These are phyloP conservation scores for Labrus mixtus DNA, from an alignment of 2,113 vertebrate genomes.

Conservation along the genomic window DNA sequence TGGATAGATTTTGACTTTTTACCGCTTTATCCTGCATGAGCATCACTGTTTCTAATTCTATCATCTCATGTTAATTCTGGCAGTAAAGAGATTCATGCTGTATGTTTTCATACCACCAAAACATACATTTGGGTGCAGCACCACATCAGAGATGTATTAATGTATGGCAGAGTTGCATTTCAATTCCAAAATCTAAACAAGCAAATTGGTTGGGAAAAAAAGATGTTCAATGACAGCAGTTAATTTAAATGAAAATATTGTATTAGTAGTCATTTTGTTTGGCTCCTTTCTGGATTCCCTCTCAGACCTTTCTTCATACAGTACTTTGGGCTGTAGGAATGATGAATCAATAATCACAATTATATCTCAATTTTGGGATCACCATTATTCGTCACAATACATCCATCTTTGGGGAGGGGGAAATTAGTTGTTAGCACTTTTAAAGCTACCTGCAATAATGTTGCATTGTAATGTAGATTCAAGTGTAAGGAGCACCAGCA, in stretches of 20 bases:
- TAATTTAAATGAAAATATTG: too few relatives aligned
- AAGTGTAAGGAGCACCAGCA: background rate
- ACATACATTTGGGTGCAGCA: conserved; percentile 70
- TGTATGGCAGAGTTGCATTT: background rate
- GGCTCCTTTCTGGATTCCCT: background rate
- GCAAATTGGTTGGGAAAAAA: background rate
- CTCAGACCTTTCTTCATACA: background rate
- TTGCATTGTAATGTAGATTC: background rate
- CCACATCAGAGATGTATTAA: conserved; percentile 30
- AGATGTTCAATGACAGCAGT: background rate
- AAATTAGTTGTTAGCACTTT: background rate
- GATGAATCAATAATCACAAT: conserved; percentile 48
- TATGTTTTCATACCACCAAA: conserved; percentile 53
- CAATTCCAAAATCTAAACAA: background rate
- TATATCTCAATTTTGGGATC: conserved; percentile 25
- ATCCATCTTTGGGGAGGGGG: conserved; percentile 1
- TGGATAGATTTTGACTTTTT: conserved; percentile 9
- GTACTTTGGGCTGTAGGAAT: conserved; percentile 24
- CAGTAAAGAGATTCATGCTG: conserved; percentile 25
- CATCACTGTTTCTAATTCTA: conserved; percentile 40
- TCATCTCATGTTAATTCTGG: conserved; percentile 7
- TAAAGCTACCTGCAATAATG: background rate
- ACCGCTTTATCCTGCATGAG: conserved; percentile 67
- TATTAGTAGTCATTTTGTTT: too few relatives aligned
- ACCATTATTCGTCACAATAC: background rate